Percentiles rank a stretch among this genome's conserved stretches.
Conservation (phyloP, 30 jellyfish, hydroid and myxozoan species). For the Phacellophora camtschatica region DNA sequence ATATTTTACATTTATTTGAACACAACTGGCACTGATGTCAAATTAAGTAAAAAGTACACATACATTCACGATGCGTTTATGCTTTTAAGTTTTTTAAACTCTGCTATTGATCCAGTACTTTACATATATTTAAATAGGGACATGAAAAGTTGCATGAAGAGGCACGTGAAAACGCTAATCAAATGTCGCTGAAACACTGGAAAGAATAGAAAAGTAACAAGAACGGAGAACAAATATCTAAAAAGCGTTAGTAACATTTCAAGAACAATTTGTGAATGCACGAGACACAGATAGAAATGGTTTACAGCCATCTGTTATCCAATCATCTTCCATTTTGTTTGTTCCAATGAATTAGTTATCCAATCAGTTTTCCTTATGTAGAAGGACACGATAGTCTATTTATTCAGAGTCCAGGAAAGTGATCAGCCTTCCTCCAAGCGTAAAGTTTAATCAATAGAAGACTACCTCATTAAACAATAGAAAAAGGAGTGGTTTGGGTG, state of each 20-base stretch:
- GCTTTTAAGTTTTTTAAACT: constrained; percentile 60
- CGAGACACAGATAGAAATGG: no score
- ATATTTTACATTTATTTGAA: constrained; percentile 67
- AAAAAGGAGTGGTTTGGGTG: no score
- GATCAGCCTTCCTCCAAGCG: neutral
- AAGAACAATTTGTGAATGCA: no score
- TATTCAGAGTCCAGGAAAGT: neutral
- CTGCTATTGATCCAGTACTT: constrained; percentile 73
- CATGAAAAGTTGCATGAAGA: constrained; percentile 36
- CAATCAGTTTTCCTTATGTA: no score
- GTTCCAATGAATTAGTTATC: no score
- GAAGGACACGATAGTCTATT: no score
- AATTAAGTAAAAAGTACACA: constrained; percentile 3
- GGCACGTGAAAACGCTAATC: neutral
- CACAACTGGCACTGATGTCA: constrained; percentile 33
- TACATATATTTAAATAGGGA: constrained; percentile 63
- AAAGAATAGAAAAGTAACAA: no score
- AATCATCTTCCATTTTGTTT: no score
- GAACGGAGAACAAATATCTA: no score
- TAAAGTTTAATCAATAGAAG: neutral
- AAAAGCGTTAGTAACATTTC: no score
- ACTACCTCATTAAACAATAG: no score
- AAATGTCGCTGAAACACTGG: neutral
- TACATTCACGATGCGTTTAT: constrained; percentile 67
- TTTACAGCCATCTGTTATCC: no score